Base-by-base conservation (phyloP, 1,140 invertebrate species). In the Zaprionus davidi region DNA sequence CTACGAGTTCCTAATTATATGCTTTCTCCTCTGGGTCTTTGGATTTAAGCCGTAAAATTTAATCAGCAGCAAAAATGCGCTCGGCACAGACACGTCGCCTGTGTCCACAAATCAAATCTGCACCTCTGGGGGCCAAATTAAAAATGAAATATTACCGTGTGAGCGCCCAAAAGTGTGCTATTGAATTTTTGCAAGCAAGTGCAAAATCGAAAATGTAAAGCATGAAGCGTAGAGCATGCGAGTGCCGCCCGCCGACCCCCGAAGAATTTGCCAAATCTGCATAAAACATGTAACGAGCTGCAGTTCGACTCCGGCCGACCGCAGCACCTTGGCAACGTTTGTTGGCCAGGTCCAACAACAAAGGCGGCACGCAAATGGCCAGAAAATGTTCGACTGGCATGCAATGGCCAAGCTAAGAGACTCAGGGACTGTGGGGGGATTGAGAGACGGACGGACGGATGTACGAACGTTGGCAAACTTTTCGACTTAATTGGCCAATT, bases 401-500 rank as follows among this genome's bases (percentile, higher is more conserved):
- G 85, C 85, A 75, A 88, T 56, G 62, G 62, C 70, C 44, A 55
- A 11, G 55, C 46, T 53, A 57, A 12, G 12, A 15, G 3, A 6
- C 49, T 2, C 1, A 41, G 38, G 38, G 41, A 17, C 31, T 11
- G 9, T 34, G 31, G 26, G 26, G 28, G 28, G 9, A 34, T 11
- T 41, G n/a, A 44, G 11, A 0, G 46, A 24, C 15, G 3, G 46
- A 51, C 20, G 46, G 20, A 51, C 46, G 46, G 11, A 51, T 22
- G 17, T 24, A 34, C 15, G 24, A 26, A 38, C 28, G 55, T 55
- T 56, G 77, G 80, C 66, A 76, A 85, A 90, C 71, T 88, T 90
- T 85, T 59, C 67, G 20, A 85, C 81, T 90, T 85, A 88, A 88
- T 90, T 88, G 85, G 81, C 81, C 84, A 85, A 85, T 90, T 88